Evolutionary conservation across 2,888 invertebrate genomes (phyloP), one percentile per base, ranked within the genome.

Genomic region (Harpagoxenus sublaevis): DNA sequence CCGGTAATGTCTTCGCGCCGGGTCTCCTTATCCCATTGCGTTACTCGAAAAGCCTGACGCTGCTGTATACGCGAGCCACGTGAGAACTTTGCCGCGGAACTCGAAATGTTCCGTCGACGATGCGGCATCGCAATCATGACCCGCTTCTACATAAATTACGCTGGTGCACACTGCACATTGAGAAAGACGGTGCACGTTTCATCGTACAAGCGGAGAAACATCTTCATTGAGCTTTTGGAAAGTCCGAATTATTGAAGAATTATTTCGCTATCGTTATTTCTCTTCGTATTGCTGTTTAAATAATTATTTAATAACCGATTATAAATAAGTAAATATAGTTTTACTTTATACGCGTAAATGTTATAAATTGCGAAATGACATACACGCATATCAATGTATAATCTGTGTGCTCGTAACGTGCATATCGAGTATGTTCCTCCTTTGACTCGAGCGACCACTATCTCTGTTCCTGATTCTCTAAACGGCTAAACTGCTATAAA

Each of bases 101-200:
- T 91, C 83, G 84, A 88, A 92, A 90, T 91, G 84, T 88, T 88
- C 88, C 84, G 88, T 79, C 83, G 84, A 83, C 87, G 85, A 84
- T 89, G 89, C 84, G 75, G 88, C 86, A 89, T 91, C 84, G 88
- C 88, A 91, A 92, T 92, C 87, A 88, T 90, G 88, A 89, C 88
- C 89, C 88, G 89, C 83, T 84, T 89, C 86, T 75, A 85, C 86
- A 88, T 85, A 90, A 89, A 91, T 90, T 89, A 86, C 86, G 83
- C 66, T 82, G 81, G 65, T 81, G 84, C 85, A 63, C 84, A 63
- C 65, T 74, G 84, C 86, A 63, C 84, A 63, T 62, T 71, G 66
- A 42, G 84, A 78, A 87, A 85, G 84, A 83, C 81, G 83, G 39
- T 57, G 74, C 60, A 71, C 15, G 75, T 84, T 83, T 84, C 84